Base-by-base conservation (phyloP, 1,140 invertebrate genomes). In the Bradynema listronoti region DNA sequence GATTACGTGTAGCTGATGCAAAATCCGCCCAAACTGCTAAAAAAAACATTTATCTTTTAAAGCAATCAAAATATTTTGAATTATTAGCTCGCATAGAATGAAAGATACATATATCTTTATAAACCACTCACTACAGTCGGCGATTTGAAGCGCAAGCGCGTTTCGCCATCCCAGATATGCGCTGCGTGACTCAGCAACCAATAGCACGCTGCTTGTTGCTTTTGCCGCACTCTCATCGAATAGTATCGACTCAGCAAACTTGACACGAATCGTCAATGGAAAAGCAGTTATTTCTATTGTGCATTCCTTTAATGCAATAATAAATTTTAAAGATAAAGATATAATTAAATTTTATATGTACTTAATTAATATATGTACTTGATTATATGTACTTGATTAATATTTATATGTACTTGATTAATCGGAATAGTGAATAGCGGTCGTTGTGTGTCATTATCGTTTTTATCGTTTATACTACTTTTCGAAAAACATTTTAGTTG, bases 121-220 rank as follows among this genome's bases (percentile, higher is more conserved):
- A 58, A n/a, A 24, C 11, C 14, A 64, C 61, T 14, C 16, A 67
- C 60, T 47, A n/a, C 56, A 27, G 29, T 62, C 60, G 19, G 29
- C 16, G 30, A 62, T 67, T 39, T 62, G 60, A 16, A 62, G 63
- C 27, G 65, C 58, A 22, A 62, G 54, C 9, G 60, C 64, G 39
- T 66, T 62, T 34, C 66, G 65, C 60, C 60, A 62, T 14, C 60
- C 60, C 4, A 62, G 24, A 58, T 49, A 66, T 9, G 60, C 24
- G 19, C 45, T 56, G 6, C 57, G 60, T 16, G 61, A 25, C 1
- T 25, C 29, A 7, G 60, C 63, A 24, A 62, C 41, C 6, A 42
- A 66, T 33, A 62, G 19, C 41, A 66, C 47, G 25, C 51, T 29
- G 7, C 50, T n/a, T n/a, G 33, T n/a, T 11, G n/a, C 16, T 14